Evolutionary conservation across 2,888 invertebrate species (phyloP), one percentile per base, ranked within the genome.

Genomic region (Pachliopta kotzebuea): DNA sequence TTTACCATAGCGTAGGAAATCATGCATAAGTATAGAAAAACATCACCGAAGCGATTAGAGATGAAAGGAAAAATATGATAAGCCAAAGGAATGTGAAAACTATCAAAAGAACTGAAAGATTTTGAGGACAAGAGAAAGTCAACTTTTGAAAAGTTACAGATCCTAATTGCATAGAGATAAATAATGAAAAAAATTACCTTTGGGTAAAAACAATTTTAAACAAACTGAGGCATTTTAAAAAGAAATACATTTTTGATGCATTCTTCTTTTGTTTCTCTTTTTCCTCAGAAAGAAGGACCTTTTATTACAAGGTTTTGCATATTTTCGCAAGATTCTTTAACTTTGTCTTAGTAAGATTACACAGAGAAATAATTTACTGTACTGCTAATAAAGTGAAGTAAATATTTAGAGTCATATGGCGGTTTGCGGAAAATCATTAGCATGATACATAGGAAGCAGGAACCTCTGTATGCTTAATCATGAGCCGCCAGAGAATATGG

Each of bases 361-460:
- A 37, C 14, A 14, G 0, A 14, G 14, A 37, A 45, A 45, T n/a
- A 7, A 45, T 45, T 45, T 18, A 7, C 45, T n/a, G 11, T n/a
- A n/a, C 45, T n/a, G n/a, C 45, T 45, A 45, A 26, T 42, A 7
- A 26, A 23, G 18, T 31, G 20, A 21, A 29, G 26, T 26, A 24
- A 57, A 42, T 61, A 54, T 45, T 54, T 61, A 61, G 29, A 55
- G 55, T 61, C 61, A 55, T 24, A 42, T 45, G 26, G 55, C 20
- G 18, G 55, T 55, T 61, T 55, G 61, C 55, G 60, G 60, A 60
- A 60, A 60, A 53, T 37, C 60, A 60, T 60, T 60, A 60, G 60
- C 54, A 26, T 60, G 4, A 20, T 11, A 60, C 31, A 60, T 60
- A 54, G 60, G 60, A 60, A 60, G 54, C 24, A 60, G 55, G 29